Base-by-base conservation (phyloP, 2,888 invertebrate genomes). In the Hypomecis atomaria region DNA sequence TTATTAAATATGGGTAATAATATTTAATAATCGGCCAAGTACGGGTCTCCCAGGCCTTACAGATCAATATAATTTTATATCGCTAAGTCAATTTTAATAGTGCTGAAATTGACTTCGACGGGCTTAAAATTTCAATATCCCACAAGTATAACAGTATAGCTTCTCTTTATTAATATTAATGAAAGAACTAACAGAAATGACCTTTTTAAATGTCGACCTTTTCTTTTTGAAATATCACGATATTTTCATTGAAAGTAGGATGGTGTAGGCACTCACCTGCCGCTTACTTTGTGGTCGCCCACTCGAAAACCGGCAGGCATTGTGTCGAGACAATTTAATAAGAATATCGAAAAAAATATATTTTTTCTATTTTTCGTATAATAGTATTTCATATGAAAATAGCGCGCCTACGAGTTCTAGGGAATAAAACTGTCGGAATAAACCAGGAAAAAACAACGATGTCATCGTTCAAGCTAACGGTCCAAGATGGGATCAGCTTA, bases 401-500 rank as follows among this genome's bases (percentile, higher is more conserved):
- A 9, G 36, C 10, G 36, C 13, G 9, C 11, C 11, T 52, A 55
- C 40, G 40, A 48, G 23, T 23, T 23, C 23, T 23, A n/a, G 37
- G 38, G 47, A 61, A 71, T 67, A 61, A 65, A 65, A 37, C 38
- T 42, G 38, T 64, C 67, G 60, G 61, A n/a, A 67, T 71, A 63
- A 69, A 69, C 50, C 64, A 65, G 4, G 69, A 74, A 63, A 65
- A 68, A 65, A 70, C 60, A 59, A 68, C 58, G 55, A 44, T 55
- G 54, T 43, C 37, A 36, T 45, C 53, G 33, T 52, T 50, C 64
- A 40, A 36, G 48, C 48, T 50, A 58, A 61, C 7, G 47, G 38
- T 66, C 59, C 54, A 54, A 67, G 62, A 73, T 75, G 69, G 53
- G 66, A 76, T 76, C 69, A 67, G 56, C 68, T 55, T 73, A 76